Percentiles rank a stretch among this genome's conserved stretches.
Evolutionary conservation across 2,888 invertebrate species (phyloP).

Genomic region (Eilema griseolum): DNA sequence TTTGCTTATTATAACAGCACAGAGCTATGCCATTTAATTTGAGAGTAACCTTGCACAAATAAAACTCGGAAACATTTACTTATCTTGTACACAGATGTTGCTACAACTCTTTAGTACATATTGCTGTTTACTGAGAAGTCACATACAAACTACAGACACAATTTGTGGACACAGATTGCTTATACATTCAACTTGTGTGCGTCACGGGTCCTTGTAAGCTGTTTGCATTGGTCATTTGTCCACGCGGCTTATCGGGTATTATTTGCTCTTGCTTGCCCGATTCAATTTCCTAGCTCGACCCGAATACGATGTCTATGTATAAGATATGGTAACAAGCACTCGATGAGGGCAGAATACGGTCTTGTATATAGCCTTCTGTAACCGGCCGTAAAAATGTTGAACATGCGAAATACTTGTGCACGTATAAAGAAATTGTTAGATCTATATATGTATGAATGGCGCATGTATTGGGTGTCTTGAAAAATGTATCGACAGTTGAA

Average conservation of each 20-base stretch:
- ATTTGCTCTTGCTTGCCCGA: conserved; percentile 56
- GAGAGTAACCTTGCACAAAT: not conserved
- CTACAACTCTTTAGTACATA: conserved; percentile 6
- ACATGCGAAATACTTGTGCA: conserved; percentile 11
- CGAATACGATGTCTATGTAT: conserved; percentile 36
- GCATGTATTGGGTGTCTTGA: not conserved
- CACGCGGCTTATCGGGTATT: conserved; percentile 59
- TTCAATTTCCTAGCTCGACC: conserved; percentile 52
- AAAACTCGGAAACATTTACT: not conserved
- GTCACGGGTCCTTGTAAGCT: conserved; percentile 54
- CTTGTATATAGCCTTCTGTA: conserved; percentile 33
- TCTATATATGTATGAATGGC: conserved; percentile 3
- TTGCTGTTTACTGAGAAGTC: conserved; percentile 33
- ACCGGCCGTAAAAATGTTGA: conserved; percentile 31
- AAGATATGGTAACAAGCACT: conserved; percentile 29
- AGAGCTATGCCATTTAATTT: conserved; percentile 8
- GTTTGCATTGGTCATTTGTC: conserved; percentile 66
- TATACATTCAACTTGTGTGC: conserved; percentile 44
- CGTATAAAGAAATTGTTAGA: not conserved
- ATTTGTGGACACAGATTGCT: conserved; percentile 34
- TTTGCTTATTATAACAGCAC: not conserved
- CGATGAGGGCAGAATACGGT: conserved; percentile 21
- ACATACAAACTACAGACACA: conserved; percentile 25
- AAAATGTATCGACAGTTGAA: not conserved
- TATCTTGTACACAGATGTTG: conserved; percentile 5